These are phyloP conservation scores for Lasiurus cinereus DNA, from an alignment of 2,113 vertebrate genomes.

Conservation along the genomic window DNA sequence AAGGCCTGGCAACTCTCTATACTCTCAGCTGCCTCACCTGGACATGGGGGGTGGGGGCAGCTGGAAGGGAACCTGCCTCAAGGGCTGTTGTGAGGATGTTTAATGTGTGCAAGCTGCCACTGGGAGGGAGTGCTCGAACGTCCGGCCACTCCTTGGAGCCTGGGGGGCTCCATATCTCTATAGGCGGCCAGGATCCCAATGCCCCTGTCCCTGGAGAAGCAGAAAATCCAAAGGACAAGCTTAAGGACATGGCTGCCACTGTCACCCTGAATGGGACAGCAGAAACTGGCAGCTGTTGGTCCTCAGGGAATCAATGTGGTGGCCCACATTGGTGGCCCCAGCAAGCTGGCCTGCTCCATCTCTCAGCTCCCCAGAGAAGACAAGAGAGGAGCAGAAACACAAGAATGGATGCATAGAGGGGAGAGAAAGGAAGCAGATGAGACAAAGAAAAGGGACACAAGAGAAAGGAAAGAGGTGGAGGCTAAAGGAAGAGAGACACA, in stretches of 20 bases:
- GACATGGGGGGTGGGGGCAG: not conserved
- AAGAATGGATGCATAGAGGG: not conserved
- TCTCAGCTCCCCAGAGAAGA: not conserved
- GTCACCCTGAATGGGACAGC: rapidly evolving
- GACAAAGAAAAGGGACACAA: not conserved
- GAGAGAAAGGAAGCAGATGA: not conserved
- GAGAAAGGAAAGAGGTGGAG: not conserved
- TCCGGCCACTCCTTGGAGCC: no score
- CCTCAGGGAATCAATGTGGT: not conserved
- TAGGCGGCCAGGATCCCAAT: rapidly evolving
- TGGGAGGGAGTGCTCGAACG: not conserved
- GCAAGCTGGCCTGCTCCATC: not conserved
- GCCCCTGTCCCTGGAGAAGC: not conserved
- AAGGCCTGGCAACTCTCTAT: not conserved
- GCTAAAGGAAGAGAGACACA: not conserved
- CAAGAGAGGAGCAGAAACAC: not conserved
- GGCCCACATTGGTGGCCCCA: not conserved
- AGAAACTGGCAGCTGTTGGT: not conserved
- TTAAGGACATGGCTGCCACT: not conserved
- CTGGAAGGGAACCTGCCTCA: not conserved
- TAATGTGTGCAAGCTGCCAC: not conserved
- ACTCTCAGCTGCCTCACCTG: not conserved
- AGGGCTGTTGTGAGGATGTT: not conserved
- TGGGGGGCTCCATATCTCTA: rapidly evolving
- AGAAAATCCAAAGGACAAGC: not conserved